Evolutionary conservation across 1,140 invertebrate genomes (phyloP), one percentile per base, ranked within the genome.

Genomic region (Drosophila nigrodunni): DNA sequence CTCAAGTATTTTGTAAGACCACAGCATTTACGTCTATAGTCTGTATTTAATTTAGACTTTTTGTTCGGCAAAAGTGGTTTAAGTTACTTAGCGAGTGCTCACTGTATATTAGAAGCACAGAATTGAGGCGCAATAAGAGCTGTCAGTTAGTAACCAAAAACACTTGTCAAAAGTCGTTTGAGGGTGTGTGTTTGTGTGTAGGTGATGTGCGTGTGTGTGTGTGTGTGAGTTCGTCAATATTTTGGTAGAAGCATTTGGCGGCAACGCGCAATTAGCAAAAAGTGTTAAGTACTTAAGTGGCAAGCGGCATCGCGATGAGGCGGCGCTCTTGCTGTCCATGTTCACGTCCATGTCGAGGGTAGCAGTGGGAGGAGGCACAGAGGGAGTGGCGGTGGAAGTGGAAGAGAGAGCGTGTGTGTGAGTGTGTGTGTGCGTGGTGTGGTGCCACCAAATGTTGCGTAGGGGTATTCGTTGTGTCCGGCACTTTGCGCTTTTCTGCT

Each of bases 261-360:
- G 74, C 85, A 89, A 70, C 62, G 80, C 78, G 71, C 85, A 89
- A 89, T 89, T 89, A 89, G 85, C 80, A 76, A 89, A 89, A 81
- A 90, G 85, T 89, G 85, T 89, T 89, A 89, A 89, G 85, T 89
- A 89, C 85, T 89, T 89, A 90, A 89, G 85, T 85, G 86, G 86
- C 86, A 73, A 74, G 71, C 46, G 78, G 65, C 46, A 44, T 54
- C 43, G 60, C 49, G 67, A n/a, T 15, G 60, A 65, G 68, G 74
- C 62, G 80, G 80, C 69, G 76, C 47, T 79, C 72, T 76, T 74
- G 61, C 58, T 66, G 60, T 70, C 15, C 52, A 69, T 72, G 43
- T 64, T 65, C 74, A 72, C 52, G 43, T 69, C 50, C 57, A 77
- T 72, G 67, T 82, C 35, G 57, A 71, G 15, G 4, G 39, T 30